Evolutionary conservation across 2,113 vertebrate species (phyloP).

Genomic region (Nothoprocta pentlandii): DNA sequence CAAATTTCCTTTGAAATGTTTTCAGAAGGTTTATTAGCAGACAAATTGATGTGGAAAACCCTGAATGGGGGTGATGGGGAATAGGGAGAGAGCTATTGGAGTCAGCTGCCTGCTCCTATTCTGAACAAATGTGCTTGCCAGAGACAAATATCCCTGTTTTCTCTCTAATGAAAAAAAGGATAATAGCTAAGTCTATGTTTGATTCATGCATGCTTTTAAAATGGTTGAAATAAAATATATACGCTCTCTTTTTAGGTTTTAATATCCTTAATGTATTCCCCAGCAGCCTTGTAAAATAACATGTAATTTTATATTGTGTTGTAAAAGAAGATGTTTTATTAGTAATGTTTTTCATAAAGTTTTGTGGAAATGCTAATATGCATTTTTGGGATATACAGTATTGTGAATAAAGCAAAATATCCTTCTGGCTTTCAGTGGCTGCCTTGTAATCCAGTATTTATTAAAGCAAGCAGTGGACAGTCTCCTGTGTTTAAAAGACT

Average conservation of each 20-base stretch:
- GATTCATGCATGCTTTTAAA: not conserved
- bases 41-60: conserved; percentile 1
- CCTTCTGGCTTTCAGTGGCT: not conserved
- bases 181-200: not conserved
- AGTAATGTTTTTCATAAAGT: not conserved
- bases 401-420: not conserved
- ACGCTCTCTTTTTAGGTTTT: not conserved
- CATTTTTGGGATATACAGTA: not conserved
- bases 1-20: conserved; percentile 37
- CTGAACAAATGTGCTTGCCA: not conserved
- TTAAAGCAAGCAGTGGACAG: not conserved
- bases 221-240: not conserved
- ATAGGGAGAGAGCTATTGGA: not conserved
- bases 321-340: not conserved
- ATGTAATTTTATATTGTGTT: not conserved
- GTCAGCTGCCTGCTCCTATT: not conserved
- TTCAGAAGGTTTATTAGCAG: conserved; percentile 46
- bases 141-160: not conserved
- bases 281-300: not conserved
- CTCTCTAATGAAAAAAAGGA: not conserved
- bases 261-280: not conserved
- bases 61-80: conserved; percentile 4
- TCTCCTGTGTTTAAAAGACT: not conserved
- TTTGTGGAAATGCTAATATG: not conserved
- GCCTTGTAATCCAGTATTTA: not conserved